A percentile compares a stretch with the other conserved stretches of the same genome.
phyloP scores from a whole-genome alignment of 2,888 invertebrate species.

The Thymelicus lineola region DNA sequence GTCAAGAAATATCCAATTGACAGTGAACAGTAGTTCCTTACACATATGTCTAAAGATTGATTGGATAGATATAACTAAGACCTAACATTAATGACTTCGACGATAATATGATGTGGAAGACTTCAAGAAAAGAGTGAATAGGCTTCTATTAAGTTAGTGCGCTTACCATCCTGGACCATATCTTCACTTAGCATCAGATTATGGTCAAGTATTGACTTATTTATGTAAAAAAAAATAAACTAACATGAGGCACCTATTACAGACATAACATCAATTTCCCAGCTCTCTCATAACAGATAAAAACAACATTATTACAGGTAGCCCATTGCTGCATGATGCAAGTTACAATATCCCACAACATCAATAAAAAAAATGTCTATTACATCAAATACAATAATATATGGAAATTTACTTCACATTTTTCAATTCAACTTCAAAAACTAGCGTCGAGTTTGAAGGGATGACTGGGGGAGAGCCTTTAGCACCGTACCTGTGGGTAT shows the following conservation, averaged over 20 bases:
- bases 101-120: too few relatives aligned
- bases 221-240: too few relatives aligned
- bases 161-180: too few relatives aligned
- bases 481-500: slow-evolving; percentile 86
- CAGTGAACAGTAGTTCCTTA: background rate
- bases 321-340: slow-evolving; percentile 24
- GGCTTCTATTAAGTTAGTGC: too few relatives aligned
- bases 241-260: slow-evolving; percentile 43
- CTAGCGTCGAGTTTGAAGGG: slow-evolving; percentile 93
- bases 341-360: too few relatives aligned
- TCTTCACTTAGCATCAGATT: too few relatives aligned
- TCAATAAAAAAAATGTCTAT: slow-evolving; percentile 44
- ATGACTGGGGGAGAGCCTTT: slow-evolving; percentile 94
- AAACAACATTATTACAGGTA: slow-evolving; percentile 12
- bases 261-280: background rate
- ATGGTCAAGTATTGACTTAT: too few relatives aligned
- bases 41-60: background rate
- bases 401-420: slow-evolving; percentile 86
- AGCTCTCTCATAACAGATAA: background rate
- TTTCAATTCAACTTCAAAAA: slow-evolving; percentile 96
- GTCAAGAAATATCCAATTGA: background rate
- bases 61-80: slow-evolving; percentile 11
- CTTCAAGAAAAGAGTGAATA: too few relatives aligned
- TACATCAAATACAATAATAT: slow-evolving; percentile 44
- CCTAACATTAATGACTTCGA: slow-evolving; percentile 18